Evolutionary conservation across 64 coral and sea anemone genomes (phyloP), one percentile per base, ranked within the genome.

Genomic region (Cladopsammia gracilis): DNA sequence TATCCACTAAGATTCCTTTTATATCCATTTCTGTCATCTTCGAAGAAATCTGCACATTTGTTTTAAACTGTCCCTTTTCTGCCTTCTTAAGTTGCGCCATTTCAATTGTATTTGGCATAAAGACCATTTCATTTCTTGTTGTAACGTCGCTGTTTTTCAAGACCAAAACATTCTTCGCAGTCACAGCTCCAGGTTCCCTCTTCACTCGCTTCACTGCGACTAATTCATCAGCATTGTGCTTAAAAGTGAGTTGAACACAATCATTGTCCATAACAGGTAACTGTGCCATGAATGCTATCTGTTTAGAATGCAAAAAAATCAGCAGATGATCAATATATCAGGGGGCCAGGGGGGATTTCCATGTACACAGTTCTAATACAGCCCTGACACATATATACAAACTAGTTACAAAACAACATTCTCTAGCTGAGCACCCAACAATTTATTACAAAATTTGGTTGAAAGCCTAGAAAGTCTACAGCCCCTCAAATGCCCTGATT

Each of bases 21-120:
- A 84, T 22, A 5, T 84, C 62, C 8, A 0, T 25, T 49, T 84
- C 80, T 23, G 61, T 67, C 80, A 84, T 84, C 18, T 48, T 67
- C 24, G 80, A 84, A 50, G 80, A 84, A 51, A 84, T 49, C 4
- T 13, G 19, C 16, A 84, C 42, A 22, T 84, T 48, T 24, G 61
- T 84, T 49, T 84, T 84, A 19, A 84, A 84, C 48, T 84, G 80
- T 66, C 80, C 62, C 12, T 50, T 84, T 7, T 50, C 46, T 67
- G 42, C 45, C 24, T 84, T 84, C 19, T 84, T 84, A 19, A 84
- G 58, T 47, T 67, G 60, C 13, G 80, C 80, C 80, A 84, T 84
- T 84, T 84, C 80, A 84, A 84, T 84, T 43, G 80, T 84, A 19
- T 84, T 84, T 11, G 80, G 80, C 80, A 84, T 84, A 5, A 84